A percentile compares a stretch with the other conserved stretches of the same genome.
phyloP scores from a whole-genome alignment of 2,113 vertebrate species.

The Micromys minutus region DNA sequence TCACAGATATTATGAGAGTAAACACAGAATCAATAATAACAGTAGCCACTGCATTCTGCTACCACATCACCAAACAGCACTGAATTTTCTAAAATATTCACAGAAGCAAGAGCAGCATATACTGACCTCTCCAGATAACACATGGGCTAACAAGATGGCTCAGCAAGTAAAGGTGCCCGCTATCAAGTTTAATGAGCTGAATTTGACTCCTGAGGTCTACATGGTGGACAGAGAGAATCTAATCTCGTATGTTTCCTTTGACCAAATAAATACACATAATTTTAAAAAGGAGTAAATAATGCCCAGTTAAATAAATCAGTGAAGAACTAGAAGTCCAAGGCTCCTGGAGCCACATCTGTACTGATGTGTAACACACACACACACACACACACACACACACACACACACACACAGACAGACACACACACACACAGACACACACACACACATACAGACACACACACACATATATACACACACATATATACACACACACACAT shows the following conservation, averaged over 20 bases:
- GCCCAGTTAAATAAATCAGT: rapidly evolving
- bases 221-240: neutral
- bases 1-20: neutral
- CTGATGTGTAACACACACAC: too few species aligned
- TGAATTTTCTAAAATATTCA: neutral
- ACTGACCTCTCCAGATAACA: neutral
- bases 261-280: neutral
- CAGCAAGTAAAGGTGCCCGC: neutral
- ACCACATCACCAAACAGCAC: neutral
- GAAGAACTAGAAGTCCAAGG: neutral
- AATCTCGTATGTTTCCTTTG: too few species aligned
- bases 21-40: neutral
- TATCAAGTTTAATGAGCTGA: neutral
- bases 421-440: too few species aligned
- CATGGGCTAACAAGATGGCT: neutral
- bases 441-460: too few species aligned
- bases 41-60: neutral
- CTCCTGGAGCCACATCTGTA: neutral
- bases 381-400: too few species aligned
- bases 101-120: neutral
- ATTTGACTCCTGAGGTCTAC: too few species aligned
- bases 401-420: too few species aligned
- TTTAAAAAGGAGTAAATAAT: neutral
- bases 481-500: too few species aligned
- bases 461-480: too few species aligned